Evolutionary conservation across 2,797 vertebrate species (phyloP).

Genomic region (Chaunax sp.): DNA sequence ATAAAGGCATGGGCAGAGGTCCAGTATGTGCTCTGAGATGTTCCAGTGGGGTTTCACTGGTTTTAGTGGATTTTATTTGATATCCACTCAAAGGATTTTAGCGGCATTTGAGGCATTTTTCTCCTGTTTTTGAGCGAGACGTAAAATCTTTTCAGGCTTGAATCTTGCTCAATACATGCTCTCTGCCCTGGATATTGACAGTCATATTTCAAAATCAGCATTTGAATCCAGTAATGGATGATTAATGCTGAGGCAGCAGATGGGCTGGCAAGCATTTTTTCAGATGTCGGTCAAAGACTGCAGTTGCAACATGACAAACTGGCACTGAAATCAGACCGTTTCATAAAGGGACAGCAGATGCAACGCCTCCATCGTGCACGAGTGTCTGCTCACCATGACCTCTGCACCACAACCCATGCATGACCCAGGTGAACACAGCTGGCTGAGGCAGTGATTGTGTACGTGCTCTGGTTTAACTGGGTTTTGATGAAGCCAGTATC

Average conservation of each 20-base stretch:
- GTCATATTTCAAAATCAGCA: constrained; percentile 38
- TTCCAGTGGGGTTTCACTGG: background rate
- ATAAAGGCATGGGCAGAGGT: too few species aligned
- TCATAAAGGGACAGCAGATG: constrained; percentile 40
- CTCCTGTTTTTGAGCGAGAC: background rate
- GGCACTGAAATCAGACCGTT: constrained; percentile 58
- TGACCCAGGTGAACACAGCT: constrained; percentile 17
- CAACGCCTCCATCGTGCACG: constrained; percentile 1
- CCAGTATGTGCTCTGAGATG: too few species aligned
- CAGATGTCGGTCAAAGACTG: constrained; percentile 53
- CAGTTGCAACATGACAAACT: constrained; percentile 64
- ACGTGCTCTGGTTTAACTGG: background rate
- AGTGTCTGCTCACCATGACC: constrained; percentile 32
- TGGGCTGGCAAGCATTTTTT: too few species aligned
- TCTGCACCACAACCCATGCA: constrained; percentile 10
- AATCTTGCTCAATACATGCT: background rate
- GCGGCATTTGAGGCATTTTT: background rate
- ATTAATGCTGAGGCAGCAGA: constrained; percentile 43
- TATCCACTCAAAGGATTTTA: background rate
- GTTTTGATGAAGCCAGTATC: background rate
- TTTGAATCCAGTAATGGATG: background rate
- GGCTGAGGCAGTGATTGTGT: background rate
- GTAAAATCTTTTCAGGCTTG: constrained; percentile 7
- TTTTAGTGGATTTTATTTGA: background rate
- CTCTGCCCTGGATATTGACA: constrained; percentile 7